These are phyloP conservation scores for Ondatra zibethicus DNA, from an alignment of 2,113 vertebrate genomes.

Conservation along the genomic window DNA sequence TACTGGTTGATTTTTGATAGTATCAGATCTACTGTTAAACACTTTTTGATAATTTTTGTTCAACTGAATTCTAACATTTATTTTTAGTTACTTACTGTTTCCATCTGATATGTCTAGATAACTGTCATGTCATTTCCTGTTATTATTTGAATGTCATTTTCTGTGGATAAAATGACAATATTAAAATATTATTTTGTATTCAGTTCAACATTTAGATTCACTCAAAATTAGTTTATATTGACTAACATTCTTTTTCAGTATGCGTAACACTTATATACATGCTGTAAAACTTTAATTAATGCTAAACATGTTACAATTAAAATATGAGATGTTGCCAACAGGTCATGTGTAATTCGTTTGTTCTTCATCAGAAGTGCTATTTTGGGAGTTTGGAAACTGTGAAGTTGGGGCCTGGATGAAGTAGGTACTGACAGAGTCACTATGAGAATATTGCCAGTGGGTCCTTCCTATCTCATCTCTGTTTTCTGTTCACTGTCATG, in stretches of 20 bases:
- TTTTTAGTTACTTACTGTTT: background rate
- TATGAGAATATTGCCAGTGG: background rate
- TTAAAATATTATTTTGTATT: background rate
- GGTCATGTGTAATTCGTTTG: background rate
- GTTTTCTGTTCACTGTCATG: too few relatives aligned
- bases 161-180: background rate
- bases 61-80: background rate
- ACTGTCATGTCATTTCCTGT: background rate
- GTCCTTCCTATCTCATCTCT: background rate
- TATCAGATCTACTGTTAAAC: background rate
- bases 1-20: background rate
- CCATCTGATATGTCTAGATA: background rate
- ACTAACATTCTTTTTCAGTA: background rate
- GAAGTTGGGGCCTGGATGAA: background rate
- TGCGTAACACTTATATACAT: background rate
- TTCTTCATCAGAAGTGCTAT: too few relatives aligned
- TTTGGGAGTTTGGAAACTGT: background rate
- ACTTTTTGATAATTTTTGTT: background rate
- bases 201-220: background rate
- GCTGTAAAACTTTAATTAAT: background rate
- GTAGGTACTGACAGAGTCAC: background rate
- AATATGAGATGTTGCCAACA: background rate
- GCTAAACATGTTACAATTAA: background rate
- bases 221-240: background rate
- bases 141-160: background rate